Evolutionary conservation across 1,140 invertebrate genomes (phyloP).

Genomic region (Achroia grisella): DNA sequence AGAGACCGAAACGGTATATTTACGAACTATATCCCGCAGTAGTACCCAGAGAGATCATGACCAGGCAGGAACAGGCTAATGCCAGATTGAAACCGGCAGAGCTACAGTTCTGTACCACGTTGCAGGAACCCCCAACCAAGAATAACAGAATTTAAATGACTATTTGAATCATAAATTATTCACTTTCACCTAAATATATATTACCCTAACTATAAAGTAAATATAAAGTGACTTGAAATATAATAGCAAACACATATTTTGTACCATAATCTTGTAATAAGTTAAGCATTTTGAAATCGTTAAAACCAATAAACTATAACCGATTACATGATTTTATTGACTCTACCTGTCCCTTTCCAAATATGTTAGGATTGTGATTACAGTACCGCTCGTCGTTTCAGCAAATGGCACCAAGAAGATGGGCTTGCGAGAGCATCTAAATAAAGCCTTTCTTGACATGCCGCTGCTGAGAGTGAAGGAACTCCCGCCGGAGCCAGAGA

Average conservation of each 20-base stretch:
- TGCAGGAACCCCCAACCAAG: constrained; percentile 16
- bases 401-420: constrained; percentile 7
- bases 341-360: not conserved
- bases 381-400: constrained; percentile 12
- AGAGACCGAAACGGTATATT: too few species aligned
- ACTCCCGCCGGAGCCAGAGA: not conserved
- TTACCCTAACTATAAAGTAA: too few species aligned
- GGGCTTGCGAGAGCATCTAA: constrained; percentile 3
- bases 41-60: constrained; percentile 10
- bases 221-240: not conserved
- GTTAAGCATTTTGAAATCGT: not conserved
- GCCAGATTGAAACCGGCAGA: constrained; percentile 12
- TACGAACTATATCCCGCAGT: constrained; percentile 4
- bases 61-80: constrained; percentile 12
- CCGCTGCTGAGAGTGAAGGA: constrained; percentile 2
- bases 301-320: too few species aligned
- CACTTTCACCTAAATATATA: too few species aligned
- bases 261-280: not conserved
- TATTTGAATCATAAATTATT: too few species aligned
- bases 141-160: too few species aligned
- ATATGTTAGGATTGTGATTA: constrained; percentile 1
- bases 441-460: constrained; percentile 1
- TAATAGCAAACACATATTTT: not conserved
- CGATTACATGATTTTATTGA: not conserved
- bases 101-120: constrained; percentile 17